phyloP scores from a whole-genome alignment of 2,888 invertebrate species.

The Limnephilus rhombicus region DNA sequence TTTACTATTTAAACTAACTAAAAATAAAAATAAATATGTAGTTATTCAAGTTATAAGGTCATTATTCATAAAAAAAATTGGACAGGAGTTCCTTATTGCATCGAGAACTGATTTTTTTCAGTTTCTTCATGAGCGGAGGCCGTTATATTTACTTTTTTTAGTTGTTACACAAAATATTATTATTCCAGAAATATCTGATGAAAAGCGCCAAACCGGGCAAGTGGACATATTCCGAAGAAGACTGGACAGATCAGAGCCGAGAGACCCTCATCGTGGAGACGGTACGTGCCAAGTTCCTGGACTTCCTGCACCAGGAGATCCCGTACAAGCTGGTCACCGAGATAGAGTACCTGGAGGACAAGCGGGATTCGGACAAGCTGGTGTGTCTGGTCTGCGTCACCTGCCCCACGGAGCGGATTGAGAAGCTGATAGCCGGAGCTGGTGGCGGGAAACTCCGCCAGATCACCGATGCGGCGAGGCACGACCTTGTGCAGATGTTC shows the following conservation, averaged over 20 bases:
- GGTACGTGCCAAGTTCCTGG: slow-evolving; percentile 90
- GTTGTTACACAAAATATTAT: neutral
- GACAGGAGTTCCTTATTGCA: too few relatives aligned
- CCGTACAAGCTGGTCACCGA: slow-evolving; percentile 86
- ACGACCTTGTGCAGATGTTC: slow-evolving; percentile 82
- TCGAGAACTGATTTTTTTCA: too few relatives aligned
- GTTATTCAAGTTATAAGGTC: too few relatives aligned
- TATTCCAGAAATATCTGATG: slow-evolving; percentile 82
- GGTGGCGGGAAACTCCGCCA: slow-evolving; percentile 83
- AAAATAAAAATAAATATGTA: too few relatives aligned
- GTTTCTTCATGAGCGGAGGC: too few relatives aligned
- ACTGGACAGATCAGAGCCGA: slow-evolving; percentile 86
- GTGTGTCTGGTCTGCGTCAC: slow-evolving; percentile 79
- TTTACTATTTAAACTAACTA: too few relatives aligned
- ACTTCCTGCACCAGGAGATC: slow-evolving; percentile 90
- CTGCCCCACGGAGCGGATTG: slow-evolving; percentile 81
- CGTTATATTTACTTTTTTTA: neutral
- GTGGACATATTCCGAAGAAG: slow-evolving; percentile 83
- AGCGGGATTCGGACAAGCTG: slow-evolving; percentile 75
- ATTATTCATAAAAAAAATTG: too few relatives aligned
- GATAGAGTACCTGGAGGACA: slow-evolving; percentile 82
- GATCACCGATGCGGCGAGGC: slow-evolving; percentile 82
- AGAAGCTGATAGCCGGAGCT: slow-evolving; percentile 82
- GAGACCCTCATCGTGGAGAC: slow-evolving; percentile 84
- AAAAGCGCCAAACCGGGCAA: slow-evolving; percentile 81